Conservation (phyloP, 1,140 invertebrate genomes). For the roundworm (Caenorhabditis elegans) region WBcel235 BX284604.4:3857001-3857500, state of each 20-base stretch:
- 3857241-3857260: too few relatives aligned
- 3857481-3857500: slow-evolving; percentile 79
- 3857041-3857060: not conserved
- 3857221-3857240: too few relatives aligned
- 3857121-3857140: not conserved
- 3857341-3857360: too few relatives aligned
- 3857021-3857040: not conserved
- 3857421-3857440: slow-evolving; percentile 87
- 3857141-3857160: too few relatives aligned
- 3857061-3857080: slow-evolving; percentile 39
- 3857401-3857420: slow-evolving; percentile 83
- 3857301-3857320: too few relatives aligned
- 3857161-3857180: too few relatives aligned
- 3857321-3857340: too few relatives aligned
- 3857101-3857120: slow-evolving; percentile 78
- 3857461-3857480: slow-evolving; percentile 84
- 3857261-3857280: too few relatives aligned
- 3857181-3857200: too few relatives aligned
- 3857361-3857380: not conserved
- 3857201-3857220: too few relatives aligned
- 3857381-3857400: slow-evolving; percentile 72
- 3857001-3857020: not conserved
- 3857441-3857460: slow-evolving; percentile 85
- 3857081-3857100: slow-evolving; percentile 84
- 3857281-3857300: too few relatives aligned